These are phyloP conservation scores for Oxyteleia sp. DNA, from an alignment of 2,888 invertebrate genomes.

Conservation along the genomic window DNA sequence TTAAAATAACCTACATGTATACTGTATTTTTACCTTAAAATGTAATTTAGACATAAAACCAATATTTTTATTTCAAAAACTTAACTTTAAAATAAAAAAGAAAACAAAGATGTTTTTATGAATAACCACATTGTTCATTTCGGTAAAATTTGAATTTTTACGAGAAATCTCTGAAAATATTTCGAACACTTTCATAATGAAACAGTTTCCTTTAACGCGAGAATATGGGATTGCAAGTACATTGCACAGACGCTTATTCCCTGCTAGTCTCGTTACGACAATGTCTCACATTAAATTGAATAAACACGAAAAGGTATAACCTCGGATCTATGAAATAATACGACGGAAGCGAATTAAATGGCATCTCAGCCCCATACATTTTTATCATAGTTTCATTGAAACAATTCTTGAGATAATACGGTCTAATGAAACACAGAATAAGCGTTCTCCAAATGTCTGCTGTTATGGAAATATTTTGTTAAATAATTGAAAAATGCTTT, in stretches of 20 bases:
- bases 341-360: slow-evolving; percentile 15
- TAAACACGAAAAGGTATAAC: too few relatives aligned
- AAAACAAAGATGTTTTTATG: too few relatives aligned
- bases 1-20: too few relatives aligned
- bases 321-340: slow-evolving; percentile 22
- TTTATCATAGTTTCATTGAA: slow-evolving; percentile 2
- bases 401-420: background rate
- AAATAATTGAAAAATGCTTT: too few relatives aligned
- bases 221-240: slow-evolving; percentile 4
- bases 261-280: background rate
- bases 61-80: too few relatives aligned
- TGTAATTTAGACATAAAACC: too few relatives aligned
- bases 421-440: background rate
- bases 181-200: slow-evolving; percentile 6
- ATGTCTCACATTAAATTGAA: slow-evolving; percentile 17
- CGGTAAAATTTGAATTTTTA: background rate
- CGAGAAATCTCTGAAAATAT: background rate
- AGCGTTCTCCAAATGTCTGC: too few relatives aligned
- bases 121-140: too few relatives aligned
- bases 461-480: too few relatives aligned
- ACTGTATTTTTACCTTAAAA: too few relatives aligned
- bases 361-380: background rate
- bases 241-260: background rate
- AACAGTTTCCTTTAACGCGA: slow-evolving; percentile 3
- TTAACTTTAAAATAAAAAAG: too few relatives aligned